Evolutionary conservation across 2,113 vertebrate species (phyloP), one percentile per base, ranked within the genome.

Genomic region (Ictalurus punctatus): DNA sequence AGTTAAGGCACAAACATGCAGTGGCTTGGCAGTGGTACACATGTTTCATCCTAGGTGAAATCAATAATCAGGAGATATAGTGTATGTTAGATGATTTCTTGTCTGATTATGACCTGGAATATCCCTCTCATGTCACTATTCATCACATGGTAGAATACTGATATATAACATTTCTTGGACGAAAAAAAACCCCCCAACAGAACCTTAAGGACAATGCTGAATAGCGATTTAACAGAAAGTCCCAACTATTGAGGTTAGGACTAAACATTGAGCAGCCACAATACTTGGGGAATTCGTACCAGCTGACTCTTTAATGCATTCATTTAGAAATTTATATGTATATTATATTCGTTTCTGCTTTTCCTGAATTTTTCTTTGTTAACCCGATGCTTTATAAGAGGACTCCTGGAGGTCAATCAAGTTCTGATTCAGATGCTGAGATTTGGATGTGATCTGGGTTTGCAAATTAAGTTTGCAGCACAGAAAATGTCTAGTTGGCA

Each of bases 101-200:
- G 54, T 23, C 80, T 83, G n/a, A 61, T 83, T 83, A 61, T 83
- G 34, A 83, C 81, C 81, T 61, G 81, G 23, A 83, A 83, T 40
- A 63, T 63, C 58, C 81, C 81, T 63, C 58, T 25, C 13, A 7
- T 83, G 81, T 83, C 81, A 83, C 58, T 44, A 27, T 63, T 63
- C 30, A 83, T 83, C 21, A 40, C 34, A 44, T 83, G 59, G 21
- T 63, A 83, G 25, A 83, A 40, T 83, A 63, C 58, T 63, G 58
- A 63, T 83, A 40, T 63, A 63, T 83, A 83, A 25, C 81, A 83
- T 83, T 83, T 83, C 34, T 40, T 63, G 81, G 21, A 63, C 44
- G n/a, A 59, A 34, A 17, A 58, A 80, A 59, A 58, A 78, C 52
- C 54, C 7, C 2, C 19, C 19, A 44, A 44, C 37, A 63, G 81